Conservation (phyloP, 2,113 vertebrate species). For the Myodes glareolus region DNA sequence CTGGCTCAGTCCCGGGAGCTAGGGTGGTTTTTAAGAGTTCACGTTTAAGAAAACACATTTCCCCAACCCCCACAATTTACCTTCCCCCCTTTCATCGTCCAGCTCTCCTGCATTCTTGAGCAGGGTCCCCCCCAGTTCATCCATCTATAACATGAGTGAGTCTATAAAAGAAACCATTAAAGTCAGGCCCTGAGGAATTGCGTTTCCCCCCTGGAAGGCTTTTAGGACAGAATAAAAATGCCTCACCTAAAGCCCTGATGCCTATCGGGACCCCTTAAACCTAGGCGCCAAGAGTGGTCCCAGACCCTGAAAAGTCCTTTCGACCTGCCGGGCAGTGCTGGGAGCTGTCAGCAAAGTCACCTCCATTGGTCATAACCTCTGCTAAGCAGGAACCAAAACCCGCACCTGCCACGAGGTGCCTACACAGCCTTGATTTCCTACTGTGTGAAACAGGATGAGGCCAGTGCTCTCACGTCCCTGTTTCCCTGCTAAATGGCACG, state of each 20-base stretch:
- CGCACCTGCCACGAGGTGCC: neutral
- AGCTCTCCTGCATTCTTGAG: constrained; percentile 84
- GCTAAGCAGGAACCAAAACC: neutral
- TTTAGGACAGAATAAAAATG: constrained; percentile 87
- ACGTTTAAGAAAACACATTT: constrained; percentile 40
- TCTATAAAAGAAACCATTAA: constrained; percentile 86
- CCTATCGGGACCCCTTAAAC: constrained; percentile 66
- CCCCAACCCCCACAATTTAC: constrained; percentile 51
- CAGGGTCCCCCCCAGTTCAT: constrained; percentile 87
- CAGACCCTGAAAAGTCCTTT: neutral
- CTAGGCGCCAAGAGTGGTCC: neutral
- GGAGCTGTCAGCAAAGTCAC: neutral
- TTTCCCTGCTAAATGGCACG: too few relatives aligned
- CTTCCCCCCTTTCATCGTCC: constrained; percentile 68
- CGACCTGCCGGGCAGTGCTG: neutral
- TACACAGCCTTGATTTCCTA: neutral
- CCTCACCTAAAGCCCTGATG: constrained; percentile 74
- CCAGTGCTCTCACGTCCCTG: fast-evolving
- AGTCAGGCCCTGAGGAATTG: constrained; percentile 81
- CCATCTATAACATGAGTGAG: constrained; percentile 84
- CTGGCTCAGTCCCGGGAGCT: constrained; percentile 39
- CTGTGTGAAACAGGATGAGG: neutral
- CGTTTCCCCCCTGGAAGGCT: constrained; percentile 84
- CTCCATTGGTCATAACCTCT: neutral
- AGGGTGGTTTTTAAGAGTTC: constrained; percentile 52